Evolutionary conservation across 2,888 invertebrate genomes (phyloP).

Genomic region (Acronicta leporina): DNA sequence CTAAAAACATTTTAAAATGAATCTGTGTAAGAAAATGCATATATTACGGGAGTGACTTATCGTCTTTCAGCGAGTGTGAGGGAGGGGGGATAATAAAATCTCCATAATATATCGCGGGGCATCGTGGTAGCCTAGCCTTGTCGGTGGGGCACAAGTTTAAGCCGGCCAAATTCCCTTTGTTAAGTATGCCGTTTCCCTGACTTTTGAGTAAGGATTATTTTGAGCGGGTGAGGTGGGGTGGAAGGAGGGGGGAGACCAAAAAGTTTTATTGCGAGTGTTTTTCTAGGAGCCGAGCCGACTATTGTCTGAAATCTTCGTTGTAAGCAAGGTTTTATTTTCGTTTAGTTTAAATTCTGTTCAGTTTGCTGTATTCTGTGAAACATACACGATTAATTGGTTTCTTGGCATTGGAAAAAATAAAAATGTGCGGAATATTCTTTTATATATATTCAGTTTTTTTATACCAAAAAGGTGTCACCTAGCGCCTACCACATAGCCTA

Average conservation of each 20-base stretch:
- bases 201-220: constrained; percentile 58
- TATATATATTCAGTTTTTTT: too few relatives aligned
- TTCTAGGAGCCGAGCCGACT: constrained; percentile 38
- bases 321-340: constrained; percentile 42
- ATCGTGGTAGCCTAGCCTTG: constrained; percentile 39
- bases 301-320: constrained; percentile 29
- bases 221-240: constrained; percentile 21
- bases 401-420: too few relatives aligned
- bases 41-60: constrained; percentile 35
- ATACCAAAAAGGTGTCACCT: too few relatives aligned
- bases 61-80: constrained; percentile 12
- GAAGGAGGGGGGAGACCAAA: constrained; percentile 10
- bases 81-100: constrained; percentile 35
- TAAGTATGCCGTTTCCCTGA: constrained; percentile 57
- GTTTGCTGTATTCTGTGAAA: constrained; percentile 14
- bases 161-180: constrained; percentile 55
- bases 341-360: constrained; percentile 7
- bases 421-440: background rate
- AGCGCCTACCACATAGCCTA: too few relatives aligned
- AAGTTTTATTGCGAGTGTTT: constrained; percentile 56
- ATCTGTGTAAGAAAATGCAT: constrained; percentile 52
- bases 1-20: constrained; percentile 51
- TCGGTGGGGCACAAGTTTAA: constrained; percentile 47
- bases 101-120: constrained; percentile 48
- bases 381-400: too few relatives aligned